A percentile compares a stretch with the other conserved stretches of the same genome.
These are phyloP conservation scores for Orbicella faveolata DNA, from an alignment of 64 coral and sea anemone species.

Conservation along the genomic window DNA sequence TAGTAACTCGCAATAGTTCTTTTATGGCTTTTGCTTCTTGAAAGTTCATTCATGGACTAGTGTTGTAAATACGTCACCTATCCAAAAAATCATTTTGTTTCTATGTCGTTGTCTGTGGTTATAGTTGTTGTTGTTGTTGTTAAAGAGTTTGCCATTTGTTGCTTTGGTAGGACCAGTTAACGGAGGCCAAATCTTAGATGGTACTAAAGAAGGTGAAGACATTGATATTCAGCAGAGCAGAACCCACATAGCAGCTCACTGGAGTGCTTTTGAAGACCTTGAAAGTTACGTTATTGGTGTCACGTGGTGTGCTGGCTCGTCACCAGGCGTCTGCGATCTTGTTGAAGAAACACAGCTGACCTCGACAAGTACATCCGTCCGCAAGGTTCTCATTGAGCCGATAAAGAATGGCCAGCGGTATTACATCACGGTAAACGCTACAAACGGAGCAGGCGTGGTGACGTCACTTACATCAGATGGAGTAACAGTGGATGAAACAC, in stretches of 20 bases:
- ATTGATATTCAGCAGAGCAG: constrained; percentile 66
- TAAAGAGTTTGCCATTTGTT: neutral
- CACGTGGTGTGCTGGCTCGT: constrained; percentile 80
- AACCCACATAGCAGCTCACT: constrained; percentile 66
- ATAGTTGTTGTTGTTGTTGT: neutral
- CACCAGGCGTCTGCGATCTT: constrained; percentile 64
- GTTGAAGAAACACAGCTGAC: constrained; percentile 5
- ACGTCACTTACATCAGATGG: constrained; percentile 82
- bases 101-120: too few species aligned
- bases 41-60: neutral
- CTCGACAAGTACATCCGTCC: constrained; percentile 27
- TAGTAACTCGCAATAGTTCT: too few species aligned
- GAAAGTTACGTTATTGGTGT: constrained; percentile 90
- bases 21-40: too few species aligned
- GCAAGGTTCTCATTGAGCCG: constrained; percentile 30
- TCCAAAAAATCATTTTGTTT: too few species aligned
- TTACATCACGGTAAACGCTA: constrained; percentile 73
- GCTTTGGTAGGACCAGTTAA: constrained; percentile 41
- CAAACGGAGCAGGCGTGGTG: constrained; percentile 70
- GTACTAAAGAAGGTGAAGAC: constrained; percentile 60
- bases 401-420: constrained; percentile 68
- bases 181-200: constrained; percentile 53
- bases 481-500: constrained; percentile 78
- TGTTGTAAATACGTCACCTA: too few species aligned
- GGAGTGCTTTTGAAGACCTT: constrained; percentile 77